Percentiles rank a stretch among this genome's conserved stretches.
phyloP scores from a whole-genome alignment of 2,113 vertebrate genomes.

The Laticauda laticaudata region DNA sequence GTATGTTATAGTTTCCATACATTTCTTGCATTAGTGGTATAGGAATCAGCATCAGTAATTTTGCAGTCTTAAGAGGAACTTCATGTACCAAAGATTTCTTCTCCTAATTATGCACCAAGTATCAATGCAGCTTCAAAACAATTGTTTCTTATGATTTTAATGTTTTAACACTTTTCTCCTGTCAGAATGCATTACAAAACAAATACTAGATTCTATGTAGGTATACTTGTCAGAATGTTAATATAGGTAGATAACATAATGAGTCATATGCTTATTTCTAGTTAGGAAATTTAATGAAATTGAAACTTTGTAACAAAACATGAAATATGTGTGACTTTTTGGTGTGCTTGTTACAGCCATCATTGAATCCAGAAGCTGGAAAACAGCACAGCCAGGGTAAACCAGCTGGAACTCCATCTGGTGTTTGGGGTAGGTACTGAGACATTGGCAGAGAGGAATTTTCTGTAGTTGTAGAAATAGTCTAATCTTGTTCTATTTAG shows the following conservation, averaged over 20 bases:
- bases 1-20: background rate
- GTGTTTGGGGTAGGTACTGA: conserved; percentile 92
- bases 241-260: background rate
- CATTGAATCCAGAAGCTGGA: conserved; percentile 97
- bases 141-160: background rate
- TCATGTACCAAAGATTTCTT: background rate
- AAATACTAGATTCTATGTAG: background rate
- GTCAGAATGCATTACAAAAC: background rate
- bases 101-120: background rate
- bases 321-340: background rate
- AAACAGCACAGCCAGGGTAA: conserved; percentile 87
- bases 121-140: background rate
- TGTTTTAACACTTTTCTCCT: background rate
- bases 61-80: background rate
- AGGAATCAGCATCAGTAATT: background rate
- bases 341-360: conserved; percentile 78
- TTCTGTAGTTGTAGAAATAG: background rate
- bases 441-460: background rate
- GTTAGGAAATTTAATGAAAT: background rate
- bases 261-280: background rate
- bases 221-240: background rate
- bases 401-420: conserved; percentile 90
- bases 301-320: background rate
- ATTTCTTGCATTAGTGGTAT: background rate
- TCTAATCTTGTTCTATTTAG: background rate